Conservation (phyloP, 2,113 vertebrate genomes). For the Lasiurus cinereus region DNA sequence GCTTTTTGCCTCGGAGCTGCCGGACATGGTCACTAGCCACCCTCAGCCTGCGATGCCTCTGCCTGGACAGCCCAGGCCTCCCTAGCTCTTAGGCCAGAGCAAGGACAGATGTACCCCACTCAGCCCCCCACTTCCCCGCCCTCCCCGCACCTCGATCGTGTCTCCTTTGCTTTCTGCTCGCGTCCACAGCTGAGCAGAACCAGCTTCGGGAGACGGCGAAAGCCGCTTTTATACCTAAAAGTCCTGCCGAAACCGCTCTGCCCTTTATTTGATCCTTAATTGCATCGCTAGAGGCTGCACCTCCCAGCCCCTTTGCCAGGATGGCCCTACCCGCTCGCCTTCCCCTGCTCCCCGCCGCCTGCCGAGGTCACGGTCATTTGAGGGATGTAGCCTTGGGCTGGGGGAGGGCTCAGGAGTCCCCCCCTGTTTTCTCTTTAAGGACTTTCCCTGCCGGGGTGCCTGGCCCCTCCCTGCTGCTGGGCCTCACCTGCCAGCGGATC, state of each 20-base stretch:
- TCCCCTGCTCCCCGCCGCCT: neutral
- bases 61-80: neutral
- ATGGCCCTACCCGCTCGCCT: rapidly evolving
- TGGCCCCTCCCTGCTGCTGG: neutral
- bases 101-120: rapidly evolving
- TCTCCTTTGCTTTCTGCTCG: neutral
- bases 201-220: neutral
- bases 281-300: neutral
- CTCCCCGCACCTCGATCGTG: too few species aligned
- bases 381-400: neutral
- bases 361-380: neutral
- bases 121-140: too few species aligned
- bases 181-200: neutral
- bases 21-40: too few species aligned
- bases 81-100: rapidly evolving
- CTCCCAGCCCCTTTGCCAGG: neutral
- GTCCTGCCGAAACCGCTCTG: neutral
- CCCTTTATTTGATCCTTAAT: constrained; percentile 39
- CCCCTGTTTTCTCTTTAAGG: neutral
- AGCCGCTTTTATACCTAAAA: neutral
- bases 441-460: neutral
- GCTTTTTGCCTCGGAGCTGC: neutral
- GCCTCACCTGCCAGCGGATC: constrained; percentile 95
- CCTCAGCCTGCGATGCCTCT: neutral
- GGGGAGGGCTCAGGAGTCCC: too few species aligned